Conservation (phyloP, 2,797 vertebrate genomes). For the Thalassophryne amazonica region DNA sequence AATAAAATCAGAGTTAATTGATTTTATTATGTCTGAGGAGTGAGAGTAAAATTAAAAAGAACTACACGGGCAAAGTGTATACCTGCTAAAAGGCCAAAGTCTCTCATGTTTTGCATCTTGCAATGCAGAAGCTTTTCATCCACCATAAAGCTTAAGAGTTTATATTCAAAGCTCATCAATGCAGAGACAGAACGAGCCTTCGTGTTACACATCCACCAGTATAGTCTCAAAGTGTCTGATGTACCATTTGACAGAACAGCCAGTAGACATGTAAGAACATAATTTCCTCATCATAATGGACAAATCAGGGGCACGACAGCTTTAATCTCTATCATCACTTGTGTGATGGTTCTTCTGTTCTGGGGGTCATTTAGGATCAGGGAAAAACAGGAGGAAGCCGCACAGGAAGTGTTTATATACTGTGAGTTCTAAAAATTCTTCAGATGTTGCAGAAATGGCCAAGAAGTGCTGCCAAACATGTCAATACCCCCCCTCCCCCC, state of each 20-base stretch:
- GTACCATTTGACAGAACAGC: constrained; percentile 64
- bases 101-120: too few species aligned
- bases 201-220: too few species aligned
- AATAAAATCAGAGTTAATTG: constrained; percentile 37
- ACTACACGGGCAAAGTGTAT: constrained; percentile 35
- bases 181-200: too few species aligned
- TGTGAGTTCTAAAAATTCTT: constrained; percentile 19
- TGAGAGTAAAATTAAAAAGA: constrained; percentile 24
- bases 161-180: too few species aligned
- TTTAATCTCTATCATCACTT: constrained; percentile 63
- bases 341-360: constrained; percentile 49
- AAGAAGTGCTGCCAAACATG: constrained; percentile 10
- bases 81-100: too few species aligned
- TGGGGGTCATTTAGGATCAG: constrained; percentile 56
- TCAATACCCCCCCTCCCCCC: constrained; percentile 14
- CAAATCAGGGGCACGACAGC: constrained; percentile 70
- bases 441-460: constrained; percentile 17
- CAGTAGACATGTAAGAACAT: constrained; percentile 68
- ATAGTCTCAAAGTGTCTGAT: constrained; percentile 53
- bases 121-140: too few species aligned
- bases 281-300: constrained; percentile 71
- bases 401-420: constrained; percentile 12
- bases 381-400: constrained; percentile 30
- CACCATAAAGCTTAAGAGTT: too few species aligned
- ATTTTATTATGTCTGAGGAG: constrained; percentile 21